Evolutionary conservation across 2,113 vertebrate genomes (phyloP).

Genomic region (Zosterops pallidus): DNA sequence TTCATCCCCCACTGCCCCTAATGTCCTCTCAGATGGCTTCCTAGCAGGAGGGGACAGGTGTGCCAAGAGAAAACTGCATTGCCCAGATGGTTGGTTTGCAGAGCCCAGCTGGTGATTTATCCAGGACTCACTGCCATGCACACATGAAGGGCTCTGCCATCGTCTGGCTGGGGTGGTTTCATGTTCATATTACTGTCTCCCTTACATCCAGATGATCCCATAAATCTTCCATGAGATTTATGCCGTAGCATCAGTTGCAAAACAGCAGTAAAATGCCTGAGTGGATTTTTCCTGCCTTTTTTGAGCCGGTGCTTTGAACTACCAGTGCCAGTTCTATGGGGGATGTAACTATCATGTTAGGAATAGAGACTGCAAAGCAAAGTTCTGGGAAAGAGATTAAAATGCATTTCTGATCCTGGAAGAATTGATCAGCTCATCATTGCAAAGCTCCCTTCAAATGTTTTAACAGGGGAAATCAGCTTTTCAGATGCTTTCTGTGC

Average conservation of each 20-base stretch:
- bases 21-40: constrained; percentile 67
- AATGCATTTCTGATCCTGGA: constrained; percentile 54
- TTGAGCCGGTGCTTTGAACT: constrained; percentile 29
- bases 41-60: constrained; percentile 49
- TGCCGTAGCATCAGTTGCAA: constrained; percentile 16
- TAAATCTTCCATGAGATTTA: constrained; percentile 68
- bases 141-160: not conserved
- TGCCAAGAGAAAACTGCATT: constrained; percentile 50
- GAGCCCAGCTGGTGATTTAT: constrained; percentile 66
- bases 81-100: constrained; percentile 73
- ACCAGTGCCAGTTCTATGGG: constrained; percentile 7
- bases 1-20: constrained; percentile 38
- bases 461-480: constrained; percentile 36
- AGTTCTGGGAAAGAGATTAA: constrained; percentile 53
- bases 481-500: constrained; percentile 57
- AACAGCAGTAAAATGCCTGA: constrained; percentile 39
- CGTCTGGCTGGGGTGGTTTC: constrained; percentile 15
- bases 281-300: constrained; percentile 21
- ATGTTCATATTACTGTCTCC: not conserved
- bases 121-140: constrained; percentile 26
- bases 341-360: constrained; percentile 21
- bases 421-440: constrained; percentile 50
- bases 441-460: constrained; percentile 50
- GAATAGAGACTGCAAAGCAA: constrained; percentile 60
- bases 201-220: constrained; percentile 62